These are phyloP conservation scores for Ameiurus melas DNA, from an alignment of 2,113 vertebrate species.

Conservation along the genomic window DNA sequence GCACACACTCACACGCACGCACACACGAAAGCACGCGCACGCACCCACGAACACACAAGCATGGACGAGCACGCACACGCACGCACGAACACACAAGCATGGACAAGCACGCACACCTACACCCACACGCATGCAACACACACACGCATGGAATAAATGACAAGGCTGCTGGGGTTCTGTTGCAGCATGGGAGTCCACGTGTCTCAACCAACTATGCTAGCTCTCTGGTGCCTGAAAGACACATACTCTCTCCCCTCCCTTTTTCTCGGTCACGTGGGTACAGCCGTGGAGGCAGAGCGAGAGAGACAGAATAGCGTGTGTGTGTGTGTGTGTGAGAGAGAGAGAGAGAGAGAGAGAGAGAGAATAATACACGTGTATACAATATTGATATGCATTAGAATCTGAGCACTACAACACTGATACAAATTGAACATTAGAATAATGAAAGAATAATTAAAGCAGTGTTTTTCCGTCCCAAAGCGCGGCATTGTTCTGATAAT, in stretches of 20 bases:
- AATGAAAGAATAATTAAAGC: not conserved
- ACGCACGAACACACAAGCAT: not conserved
- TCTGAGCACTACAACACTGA: not conserved
- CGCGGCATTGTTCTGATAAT: not conserved
- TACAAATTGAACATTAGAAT: not conserved
- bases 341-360: slow-evolving; percentile 49
- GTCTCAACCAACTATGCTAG: slow-evolving; percentile 67
- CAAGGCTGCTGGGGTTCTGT: slow-evolving; percentile 66
- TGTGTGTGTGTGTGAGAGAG: too few species aligned
- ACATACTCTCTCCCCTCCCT: slow-evolving; percentile 53
- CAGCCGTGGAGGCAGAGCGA: slow-evolving; percentile 56
- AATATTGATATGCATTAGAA: not conserved
- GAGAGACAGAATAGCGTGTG: slow-evolving; percentile 22
- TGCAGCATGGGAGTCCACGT: slow-evolving; percentile 72
- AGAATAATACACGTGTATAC: not conserved
- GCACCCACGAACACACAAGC: too few species aligned
- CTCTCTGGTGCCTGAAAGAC: slow-evolving; percentile 46
- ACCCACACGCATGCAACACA: not conserved
- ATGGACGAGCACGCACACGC: too few species aligned
- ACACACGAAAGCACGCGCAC: too few species aligned
- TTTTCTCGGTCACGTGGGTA: slow-evolving; percentile 59
- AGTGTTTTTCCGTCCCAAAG: not conserved
- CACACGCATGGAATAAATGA: not conserved
- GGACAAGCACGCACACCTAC: not conserved
- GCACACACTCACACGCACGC: not conserved